Evolutionary conservation across 2,113 vertebrate genomes (phyloP), one percentile per base, ranked within the genome.

Genomic region (Toxotes jaculatrix): DNA sequence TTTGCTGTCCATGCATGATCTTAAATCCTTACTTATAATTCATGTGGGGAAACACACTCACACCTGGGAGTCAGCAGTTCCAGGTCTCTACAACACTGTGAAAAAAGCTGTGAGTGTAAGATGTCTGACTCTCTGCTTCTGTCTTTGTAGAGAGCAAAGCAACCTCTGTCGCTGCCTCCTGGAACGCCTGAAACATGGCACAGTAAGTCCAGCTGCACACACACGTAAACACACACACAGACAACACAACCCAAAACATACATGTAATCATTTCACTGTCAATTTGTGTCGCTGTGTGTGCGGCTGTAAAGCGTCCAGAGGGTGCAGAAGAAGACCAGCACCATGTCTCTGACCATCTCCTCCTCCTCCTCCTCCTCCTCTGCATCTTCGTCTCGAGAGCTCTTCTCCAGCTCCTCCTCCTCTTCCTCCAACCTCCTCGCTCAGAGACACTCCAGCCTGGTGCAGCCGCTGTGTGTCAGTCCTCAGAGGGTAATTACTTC

Each of bases 311-410:
- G 92, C 42, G 1, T 93, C 84, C 90, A 85, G 84, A 92, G 88
- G 80, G 86, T 92, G 80, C 93, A 94, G 89, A 95, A 95, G 93
- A 95, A 95, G 87, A 95, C 93, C 49, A 95, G 94, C 86, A 91
- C 88, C 75, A 90, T 95, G 93, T 95, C 94, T 32, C 87, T 95
- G 83, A 95, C 94, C 87, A 95, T 95, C 90, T 94, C 94, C 12
- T 92, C 95, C 42, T 93, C 93, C 62, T 90, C 92, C 45, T 82
- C 92, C 68, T 17, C 49, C n/a, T n/a, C n/a, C n/a, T n/a, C n/a
- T 34, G 79, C 87, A 5, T 90, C 90, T 51, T 89, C 93, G 49
- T 85, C 94, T 45, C 77, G 89, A 43, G 93, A 92, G 69, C 77
- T 77, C 43, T 82, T 89, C 27, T 87, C 90, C 61, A 45, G 19